Evolutionary conservation across 2,888 invertebrate genomes (phyloP), one percentile per base, ranked within the genome.

Genomic region (Synanthedon myopaeformis): DNA sequence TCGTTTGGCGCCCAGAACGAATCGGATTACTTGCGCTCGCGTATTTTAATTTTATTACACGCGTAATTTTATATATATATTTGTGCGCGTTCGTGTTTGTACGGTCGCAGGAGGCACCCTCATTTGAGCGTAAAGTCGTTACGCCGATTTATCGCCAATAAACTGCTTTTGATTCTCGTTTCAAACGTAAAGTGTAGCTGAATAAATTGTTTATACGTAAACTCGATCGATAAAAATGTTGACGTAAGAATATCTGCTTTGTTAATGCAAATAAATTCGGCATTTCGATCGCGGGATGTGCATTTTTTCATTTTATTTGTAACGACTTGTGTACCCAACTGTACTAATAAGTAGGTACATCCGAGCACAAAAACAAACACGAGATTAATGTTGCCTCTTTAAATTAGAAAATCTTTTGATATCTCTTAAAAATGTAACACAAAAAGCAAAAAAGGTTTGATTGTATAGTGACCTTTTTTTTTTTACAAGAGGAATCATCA

Each of bases 111-210:
- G 45, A 45, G 45, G 45, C 45, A 45, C 45, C 63, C 66, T 65
- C 61, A 56, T 64, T 56, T 56, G 55, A 56, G 60, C 61, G 57
- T 62, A 60, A 61, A 57, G 58, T 59, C 66, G 67, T 70, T 63
- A 58, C 58, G 52, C 58, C 64, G 63, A 74, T 75, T 72, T 74
- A 73, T 72, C 61, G 66, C 59, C 67, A 45, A 70, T 75, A 70
- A 74, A 75, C 64, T 61, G 62, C 57, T 65, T 70, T 62, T 65
- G 62, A 62, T 61, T 62, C 63, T 64, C 61, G 61, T 64, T 66
- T 64, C 62, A 63, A 58, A 62, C 62, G 63, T 58, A 59, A 64
- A 45, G 45, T 45, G 45, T 13, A 45, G 45, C 45, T 13, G n/a
- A 45, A 45, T 45, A 45, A 45, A 13, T 45, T 45, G 45, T 45